phyloP scores from a whole-genome alignment of 1,140 invertebrate species.

The Caerostris extrusa region DNA sequence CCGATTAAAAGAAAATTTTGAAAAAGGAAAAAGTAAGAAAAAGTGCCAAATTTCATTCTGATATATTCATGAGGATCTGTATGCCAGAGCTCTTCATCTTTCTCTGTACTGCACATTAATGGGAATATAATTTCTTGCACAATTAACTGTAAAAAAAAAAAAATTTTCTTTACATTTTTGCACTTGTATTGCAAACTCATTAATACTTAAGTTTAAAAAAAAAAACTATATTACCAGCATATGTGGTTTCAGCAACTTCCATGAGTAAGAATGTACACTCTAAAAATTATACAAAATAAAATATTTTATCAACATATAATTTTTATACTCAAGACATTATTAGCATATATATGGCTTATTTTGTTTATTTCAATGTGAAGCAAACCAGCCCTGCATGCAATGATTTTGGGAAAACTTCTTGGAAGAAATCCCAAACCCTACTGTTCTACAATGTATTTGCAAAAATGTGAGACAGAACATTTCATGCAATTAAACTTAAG shows the following conservation, averaged over 20 bases:
- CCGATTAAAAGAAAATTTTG: too few species aligned
- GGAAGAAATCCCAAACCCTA: too few species aligned
- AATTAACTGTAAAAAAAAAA: slow-evolving; percentile 84
- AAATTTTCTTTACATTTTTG: not conserved
- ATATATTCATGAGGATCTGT: slow-evolving; percentile 98
- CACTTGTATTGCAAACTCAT: not conserved
- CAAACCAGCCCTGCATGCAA: too few species aligned
- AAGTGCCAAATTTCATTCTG: slow-evolving; percentile 94
- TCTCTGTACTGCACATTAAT: slow-evolving; percentile 95
- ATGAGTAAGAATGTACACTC: slow-evolving; percentile 92
- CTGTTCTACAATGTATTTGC: too few species aligned
- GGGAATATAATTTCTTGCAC: slow-evolving; percentile 98
- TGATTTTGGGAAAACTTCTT: too few species aligned
- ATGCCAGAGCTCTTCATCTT: slow-evolving; percentile 97
- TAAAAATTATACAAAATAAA: slow-evolving; percentile 79
- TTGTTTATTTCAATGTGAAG: too few species aligned
- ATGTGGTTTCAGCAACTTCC: slow-evolving; percentile 98
- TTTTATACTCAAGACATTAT: too few species aligned
- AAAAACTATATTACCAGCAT: slow-evolving; percentile 81
- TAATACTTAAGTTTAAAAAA: not conserved
- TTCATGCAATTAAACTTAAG: too few species aligned
- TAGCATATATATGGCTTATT: too few species aligned
- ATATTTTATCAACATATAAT: not conserved
- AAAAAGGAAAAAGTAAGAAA: too few species aligned
- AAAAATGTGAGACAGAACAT: too few species aligned